A percentile compares a stretch with the other conserved stretches of the same genome.
Evolutionary conservation across 2,888 invertebrate genomes (phyloP).

Genomic region (Machimus atricapillus): DNA sequence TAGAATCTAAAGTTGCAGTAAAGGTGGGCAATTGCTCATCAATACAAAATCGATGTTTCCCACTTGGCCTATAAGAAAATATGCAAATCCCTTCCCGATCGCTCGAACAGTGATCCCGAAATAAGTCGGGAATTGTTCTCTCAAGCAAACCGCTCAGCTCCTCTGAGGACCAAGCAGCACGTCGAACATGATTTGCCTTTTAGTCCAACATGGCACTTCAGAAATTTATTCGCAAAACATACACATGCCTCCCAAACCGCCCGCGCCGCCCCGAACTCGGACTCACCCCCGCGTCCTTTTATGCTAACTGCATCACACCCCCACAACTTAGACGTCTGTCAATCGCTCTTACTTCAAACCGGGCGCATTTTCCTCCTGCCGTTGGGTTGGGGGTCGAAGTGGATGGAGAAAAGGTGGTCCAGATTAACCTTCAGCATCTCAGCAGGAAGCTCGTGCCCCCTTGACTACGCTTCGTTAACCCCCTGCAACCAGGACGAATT

Average conservation of each 20-base stretch:
- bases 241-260: background rate
- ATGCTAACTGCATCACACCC: background rate
- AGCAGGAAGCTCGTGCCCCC: background rate
- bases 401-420: background rate
- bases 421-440: background rate
- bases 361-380: background rate
- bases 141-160: background rate
- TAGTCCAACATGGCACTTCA: constrained; percentile 20
- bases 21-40: background rate
- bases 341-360: background rate
- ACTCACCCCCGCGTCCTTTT: background rate
- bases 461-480: background rate
- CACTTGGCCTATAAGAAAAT: background rate
- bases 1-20: too few species aligned
- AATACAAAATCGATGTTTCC: background rate
- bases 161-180: background rate
- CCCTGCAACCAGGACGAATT: background rate
- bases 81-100: background rate
- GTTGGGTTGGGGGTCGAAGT: background rate
- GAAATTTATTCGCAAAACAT: background rate
- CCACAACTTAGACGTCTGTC: background rate
- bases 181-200: constrained; percentile 39
- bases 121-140: constrained; percentile 5
- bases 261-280: background rate
- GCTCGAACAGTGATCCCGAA: background rate